These are phyloP conservation scores for Cardinalis cardinalis DNA, from an alignment of 2,113 vertebrate species.

Conservation along the genomic window DNA sequence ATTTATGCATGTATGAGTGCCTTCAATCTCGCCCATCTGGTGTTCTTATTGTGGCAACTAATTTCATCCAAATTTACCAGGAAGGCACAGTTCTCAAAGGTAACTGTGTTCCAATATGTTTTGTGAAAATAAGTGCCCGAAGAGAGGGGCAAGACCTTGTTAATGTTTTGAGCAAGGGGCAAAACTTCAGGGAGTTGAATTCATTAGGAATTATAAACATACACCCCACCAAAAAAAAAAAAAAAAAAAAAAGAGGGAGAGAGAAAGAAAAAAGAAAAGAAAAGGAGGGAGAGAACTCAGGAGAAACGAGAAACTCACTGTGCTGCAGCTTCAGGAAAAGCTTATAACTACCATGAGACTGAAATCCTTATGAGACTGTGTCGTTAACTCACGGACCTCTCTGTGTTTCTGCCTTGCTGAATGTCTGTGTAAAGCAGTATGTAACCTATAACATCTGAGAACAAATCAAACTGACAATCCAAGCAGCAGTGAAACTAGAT, in stretches of 20 bases:
- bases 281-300: neutral
- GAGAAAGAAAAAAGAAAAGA: neutral
- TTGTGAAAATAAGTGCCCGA: neutral
- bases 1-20: neutral
- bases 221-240: fast-evolving
- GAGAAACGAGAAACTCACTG: neutral
- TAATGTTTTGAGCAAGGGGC: neutral
- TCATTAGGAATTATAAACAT: neutral
- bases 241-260: too few species aligned
- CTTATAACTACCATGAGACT: neutral
- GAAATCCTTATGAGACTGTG: neutral
- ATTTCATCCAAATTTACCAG: neutral
- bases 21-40: neutral
- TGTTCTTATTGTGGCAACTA: neutral
- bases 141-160: neutral
- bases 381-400: neutral
- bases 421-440: neutral
- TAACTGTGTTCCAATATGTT: neutral
- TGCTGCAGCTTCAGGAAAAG: neutral
- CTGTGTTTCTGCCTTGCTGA: conserved; percentile 6
- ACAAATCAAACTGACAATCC: conserved; percentile 40
- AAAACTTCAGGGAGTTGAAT: neutral
- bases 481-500: conserved; percentile 35
- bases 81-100: neutral
- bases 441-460: conserved; percentile 32